Evolutionary conservation across 2,797 vertebrate genomes (phyloP).

Genomic region (Intellagama lesueurii): DNA sequence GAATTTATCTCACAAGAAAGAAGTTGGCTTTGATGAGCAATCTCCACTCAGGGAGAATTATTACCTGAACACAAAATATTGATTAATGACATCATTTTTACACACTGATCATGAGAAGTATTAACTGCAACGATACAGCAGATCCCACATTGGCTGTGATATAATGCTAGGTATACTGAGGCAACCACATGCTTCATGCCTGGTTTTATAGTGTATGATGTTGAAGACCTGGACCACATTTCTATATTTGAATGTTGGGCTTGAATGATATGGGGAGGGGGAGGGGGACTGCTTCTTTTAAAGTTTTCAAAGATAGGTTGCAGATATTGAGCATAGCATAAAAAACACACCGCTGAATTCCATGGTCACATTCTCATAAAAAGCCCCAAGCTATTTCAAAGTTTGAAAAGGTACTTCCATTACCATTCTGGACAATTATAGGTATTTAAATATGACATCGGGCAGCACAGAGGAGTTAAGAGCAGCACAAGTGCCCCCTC

Average conservation of each 20-base stretch:
- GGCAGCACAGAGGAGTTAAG: background rate
- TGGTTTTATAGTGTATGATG: background rate
- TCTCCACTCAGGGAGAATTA: too few relatives aligned
- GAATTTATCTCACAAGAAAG: background rate
- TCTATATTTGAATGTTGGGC: background rate
- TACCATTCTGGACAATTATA: background rate
- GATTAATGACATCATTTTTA: background rate
- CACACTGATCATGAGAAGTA: background rate
- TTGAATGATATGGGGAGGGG: background rate
- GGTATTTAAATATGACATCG: background rate
- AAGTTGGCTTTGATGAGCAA: background rate
- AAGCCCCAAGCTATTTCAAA: too few relatives aligned
- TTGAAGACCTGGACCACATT: background rate
- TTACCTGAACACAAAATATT: background rate
- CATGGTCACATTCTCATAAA: too few relatives aligned
- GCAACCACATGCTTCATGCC: background rate
- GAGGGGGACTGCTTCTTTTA: background rate
- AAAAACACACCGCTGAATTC: background rate
- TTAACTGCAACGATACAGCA: background rate
- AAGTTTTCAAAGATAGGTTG: background rate
- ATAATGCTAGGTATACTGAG: background rate
- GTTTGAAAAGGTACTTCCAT: background rate
- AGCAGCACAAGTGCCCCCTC: background rate
- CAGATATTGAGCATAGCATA: background rate
- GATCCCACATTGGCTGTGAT: background rate